Evolutionary conservation across 2,888 invertebrate species (phyloP).

Genomic region (Desoria tigrina): DNA sequence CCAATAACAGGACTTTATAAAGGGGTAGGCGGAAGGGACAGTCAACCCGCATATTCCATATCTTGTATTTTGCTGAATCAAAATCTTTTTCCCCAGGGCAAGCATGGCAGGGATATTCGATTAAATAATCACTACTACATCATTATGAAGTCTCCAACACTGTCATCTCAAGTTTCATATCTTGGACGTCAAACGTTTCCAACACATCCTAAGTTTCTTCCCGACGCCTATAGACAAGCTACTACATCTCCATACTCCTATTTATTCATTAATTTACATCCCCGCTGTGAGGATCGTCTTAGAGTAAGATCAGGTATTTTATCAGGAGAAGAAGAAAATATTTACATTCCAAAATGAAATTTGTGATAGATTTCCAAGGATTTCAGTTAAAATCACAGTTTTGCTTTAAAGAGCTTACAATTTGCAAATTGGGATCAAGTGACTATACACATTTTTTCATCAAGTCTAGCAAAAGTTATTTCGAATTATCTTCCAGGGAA

Average conservation of each 20-base stretch:
- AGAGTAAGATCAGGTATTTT: constrained; percentile 29
- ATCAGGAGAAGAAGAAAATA: constrained; percentile 9
- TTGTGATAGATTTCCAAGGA: constrained; percentile 33
- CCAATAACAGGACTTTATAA: no score
- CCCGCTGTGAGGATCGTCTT: constrained; percentile 28
- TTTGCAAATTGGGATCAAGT: not conserved
- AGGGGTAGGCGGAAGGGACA: no score
- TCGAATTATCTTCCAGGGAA: not conserved
- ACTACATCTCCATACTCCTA: constrained; percentile 30
- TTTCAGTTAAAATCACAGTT: constrained; percentile 19
- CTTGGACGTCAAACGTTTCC: constrained; percentile 18
- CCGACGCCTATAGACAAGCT: constrained; percentile 36
- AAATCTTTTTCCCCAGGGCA: constrained; percentile 22
- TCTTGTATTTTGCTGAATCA: constrained; percentile 19
- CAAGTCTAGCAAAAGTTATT: constrained; percentile 8
- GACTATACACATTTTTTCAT: no score
- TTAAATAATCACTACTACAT: constrained; percentile 17
- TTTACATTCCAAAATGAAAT: constrained; percentile 32
- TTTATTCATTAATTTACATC: constrained; percentile 35
- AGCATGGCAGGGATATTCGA: constrained; percentile 22
- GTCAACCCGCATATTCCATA: no score
- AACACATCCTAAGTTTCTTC: constrained; percentile 14
- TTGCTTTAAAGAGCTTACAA: constrained; percentile 28
- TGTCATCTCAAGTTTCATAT: constrained; percentile 16
- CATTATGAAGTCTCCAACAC: constrained; percentile 14